A percentile compares a stretch with the other conserved stretches of the same genome.
phyloP scores from a whole-genome alignment of 35 echinoderm and acorn worm genomes.

The Eucidaris tribuloides region DNA sequence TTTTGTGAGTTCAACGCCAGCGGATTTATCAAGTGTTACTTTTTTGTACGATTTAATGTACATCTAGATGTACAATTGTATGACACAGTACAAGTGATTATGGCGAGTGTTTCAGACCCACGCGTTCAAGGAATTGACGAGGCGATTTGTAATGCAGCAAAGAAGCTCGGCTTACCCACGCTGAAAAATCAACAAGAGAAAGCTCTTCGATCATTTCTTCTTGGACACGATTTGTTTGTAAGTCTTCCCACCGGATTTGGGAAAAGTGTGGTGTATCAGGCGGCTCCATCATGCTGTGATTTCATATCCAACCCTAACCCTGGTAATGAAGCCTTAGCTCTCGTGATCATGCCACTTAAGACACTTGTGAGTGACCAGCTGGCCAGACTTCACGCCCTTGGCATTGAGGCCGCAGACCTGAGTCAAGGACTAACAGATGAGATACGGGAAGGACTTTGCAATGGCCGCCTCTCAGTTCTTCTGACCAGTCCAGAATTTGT shows the following conservation, averaged over 20 bases:
- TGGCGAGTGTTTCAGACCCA: too few relatives aligned
- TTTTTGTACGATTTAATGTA: too few relatives aligned
- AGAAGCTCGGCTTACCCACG: neutral
- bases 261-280: constrained; percentile 29
- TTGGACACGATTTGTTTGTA: neutral
- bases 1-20: too few relatives aligned
- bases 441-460: neutral
- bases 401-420: neutral
- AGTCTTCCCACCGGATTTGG: constrained; percentile 34
- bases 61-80: too few relatives aligned
- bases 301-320: neutral
- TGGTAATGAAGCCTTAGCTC: neutral
- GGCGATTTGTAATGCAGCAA: neutral
- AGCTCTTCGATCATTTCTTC: neutral
- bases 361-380: constrained; percentile 19
- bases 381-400: neutral
- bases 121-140: too few relatives aligned
- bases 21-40: too few relatives aligned
- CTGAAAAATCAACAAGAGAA: constrained; percentile 7
- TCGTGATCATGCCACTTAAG: constrained; percentile 12
- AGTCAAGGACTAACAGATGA: neutral
- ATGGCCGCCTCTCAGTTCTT: constrained; percentile 2
- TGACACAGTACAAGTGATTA: too few relatives aligned
- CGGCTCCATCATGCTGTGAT: neutral
- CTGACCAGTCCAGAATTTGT: constrained; percentile 14